A percentile compares a stretch with the other conserved stretches of the same genome.
These are phyloP conservation scores for Lethenteron camtschaticum DNA, from an alignment of 2,113 vertebrate species.

Conservation along the genomic window DNA sequence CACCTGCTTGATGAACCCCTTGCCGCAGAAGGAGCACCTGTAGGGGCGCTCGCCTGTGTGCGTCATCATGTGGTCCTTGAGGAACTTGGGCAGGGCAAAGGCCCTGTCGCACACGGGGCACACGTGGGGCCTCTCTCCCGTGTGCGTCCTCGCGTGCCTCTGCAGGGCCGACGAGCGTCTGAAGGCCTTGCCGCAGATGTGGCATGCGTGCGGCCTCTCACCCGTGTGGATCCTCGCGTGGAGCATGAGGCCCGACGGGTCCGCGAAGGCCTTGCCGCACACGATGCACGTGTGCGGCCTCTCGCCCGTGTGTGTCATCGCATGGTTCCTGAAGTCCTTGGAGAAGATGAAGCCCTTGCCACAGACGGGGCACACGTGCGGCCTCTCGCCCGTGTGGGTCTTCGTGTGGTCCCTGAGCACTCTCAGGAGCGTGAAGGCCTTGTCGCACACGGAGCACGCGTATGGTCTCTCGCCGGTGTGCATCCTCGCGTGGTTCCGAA, in stretches of 20 bases:
- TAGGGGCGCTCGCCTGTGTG: slow-evolving; percentile 3
- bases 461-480: neutral
- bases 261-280: neutral
- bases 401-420: neutral
- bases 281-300: neutral
- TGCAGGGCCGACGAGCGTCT: neutral
- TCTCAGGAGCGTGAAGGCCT: neutral
- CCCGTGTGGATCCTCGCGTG: slow-evolving; percentile 1
- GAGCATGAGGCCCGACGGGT: slow-evolving; percentile 15
- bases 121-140: neutral
- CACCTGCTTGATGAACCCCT: slow-evolving; percentile 1
- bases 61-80: neutral
- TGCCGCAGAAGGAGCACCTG: neutral
- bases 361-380: neutral
- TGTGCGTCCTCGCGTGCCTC: slow-evolving; percentile 5
- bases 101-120: neutral
- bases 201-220: neutral
- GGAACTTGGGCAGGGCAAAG: neutral
- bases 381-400: slow-evolving; percentile 2
- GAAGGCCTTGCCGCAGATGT: neutral
- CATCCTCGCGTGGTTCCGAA: neutral
- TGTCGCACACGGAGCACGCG: neutral
- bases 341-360: neutral
- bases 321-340: neutral
- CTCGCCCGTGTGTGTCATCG: neutral